phyloP scores from a whole-genome alignment of 2,797 vertebrate genomes.

The Schizothorax lantsangensis region DNA sequence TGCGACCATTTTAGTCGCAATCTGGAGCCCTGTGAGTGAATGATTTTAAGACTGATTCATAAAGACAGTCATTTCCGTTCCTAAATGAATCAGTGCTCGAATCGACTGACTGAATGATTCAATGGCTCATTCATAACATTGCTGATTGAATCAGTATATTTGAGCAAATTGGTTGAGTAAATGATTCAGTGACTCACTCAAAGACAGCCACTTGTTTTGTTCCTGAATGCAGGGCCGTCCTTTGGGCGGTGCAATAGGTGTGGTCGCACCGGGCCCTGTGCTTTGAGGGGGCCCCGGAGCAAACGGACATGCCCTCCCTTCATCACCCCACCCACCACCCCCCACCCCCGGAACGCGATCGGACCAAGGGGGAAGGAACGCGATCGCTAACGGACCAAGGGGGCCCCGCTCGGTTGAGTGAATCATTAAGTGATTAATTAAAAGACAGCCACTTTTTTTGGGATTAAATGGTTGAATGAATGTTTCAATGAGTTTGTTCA shows the following conservation, averaged over 20 bases:
- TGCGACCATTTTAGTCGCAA: too few species aligned
- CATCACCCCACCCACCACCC: too few species aligned
- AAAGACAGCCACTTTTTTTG: not conserved
- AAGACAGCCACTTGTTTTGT: too few species aligned
- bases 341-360: too few species aligned
- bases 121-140: not conserved
- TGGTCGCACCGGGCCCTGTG: too few species aligned
- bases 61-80: not conserved
- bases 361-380: too few species aligned
- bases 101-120: not conserved
- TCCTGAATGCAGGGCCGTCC: too few species aligned
- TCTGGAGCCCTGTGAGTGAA: not conserved
- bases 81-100: not conserved
- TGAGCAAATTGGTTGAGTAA: not conserved
- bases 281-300: too few species aligned
- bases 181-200: constrained; percentile 1
- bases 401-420: not conserved
- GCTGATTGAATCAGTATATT: not conserved
- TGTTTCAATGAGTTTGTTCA: not conserved
- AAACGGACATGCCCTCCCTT: too few species aligned
- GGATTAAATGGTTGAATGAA: not conserved
- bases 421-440: not conserved
- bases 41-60: not conserved
- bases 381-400: too few species aligned
- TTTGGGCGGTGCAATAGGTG: too few species aligned